These are phyloP conservation scores for Cathartes aura DNA, from an alignment of 2,113 vertebrate genomes.

Conservation along the genomic window DNA sequence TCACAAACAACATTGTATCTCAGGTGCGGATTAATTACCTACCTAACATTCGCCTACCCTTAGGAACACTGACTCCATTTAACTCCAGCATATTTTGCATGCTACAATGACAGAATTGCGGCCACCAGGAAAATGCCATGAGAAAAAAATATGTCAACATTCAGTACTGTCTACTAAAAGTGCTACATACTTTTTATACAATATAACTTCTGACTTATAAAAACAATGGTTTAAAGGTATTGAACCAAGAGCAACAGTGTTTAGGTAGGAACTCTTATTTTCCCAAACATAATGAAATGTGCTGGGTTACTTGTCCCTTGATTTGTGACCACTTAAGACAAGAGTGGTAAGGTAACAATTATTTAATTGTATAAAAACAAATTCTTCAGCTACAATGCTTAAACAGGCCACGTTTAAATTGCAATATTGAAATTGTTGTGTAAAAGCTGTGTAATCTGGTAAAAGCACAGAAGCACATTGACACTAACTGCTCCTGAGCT, in stretches of 20 bases:
- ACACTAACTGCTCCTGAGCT: neutral
- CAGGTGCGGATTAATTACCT: neutral
- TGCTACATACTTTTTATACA: neutral
- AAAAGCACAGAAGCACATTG: neutral
- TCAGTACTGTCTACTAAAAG: neutral
- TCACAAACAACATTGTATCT: neutral
- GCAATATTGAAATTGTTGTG: neutral
- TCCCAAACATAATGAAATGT: neutral
- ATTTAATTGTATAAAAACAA: neutral
- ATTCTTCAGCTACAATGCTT: neutral
- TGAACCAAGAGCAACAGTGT: neutral
- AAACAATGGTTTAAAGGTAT: neutral
- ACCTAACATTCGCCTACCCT: rapidly evolving
- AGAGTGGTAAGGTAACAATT: neutral
- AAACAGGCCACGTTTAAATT: neutral
- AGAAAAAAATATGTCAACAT: neutral
- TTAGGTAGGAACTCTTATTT: neutral
- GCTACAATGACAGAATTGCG: neutral
- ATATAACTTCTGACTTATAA: neutral
- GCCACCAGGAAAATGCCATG: neutral
- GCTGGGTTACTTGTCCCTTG: neutral
- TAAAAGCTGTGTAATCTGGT: neutral
- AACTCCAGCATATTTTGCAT: neutral
- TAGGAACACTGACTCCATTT: neutral
- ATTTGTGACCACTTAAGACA: neutral